Evolutionary conservation across 2,113 vertebrate species (phyloP).

Genomic region (Grammomys dolichurus): DNA sequence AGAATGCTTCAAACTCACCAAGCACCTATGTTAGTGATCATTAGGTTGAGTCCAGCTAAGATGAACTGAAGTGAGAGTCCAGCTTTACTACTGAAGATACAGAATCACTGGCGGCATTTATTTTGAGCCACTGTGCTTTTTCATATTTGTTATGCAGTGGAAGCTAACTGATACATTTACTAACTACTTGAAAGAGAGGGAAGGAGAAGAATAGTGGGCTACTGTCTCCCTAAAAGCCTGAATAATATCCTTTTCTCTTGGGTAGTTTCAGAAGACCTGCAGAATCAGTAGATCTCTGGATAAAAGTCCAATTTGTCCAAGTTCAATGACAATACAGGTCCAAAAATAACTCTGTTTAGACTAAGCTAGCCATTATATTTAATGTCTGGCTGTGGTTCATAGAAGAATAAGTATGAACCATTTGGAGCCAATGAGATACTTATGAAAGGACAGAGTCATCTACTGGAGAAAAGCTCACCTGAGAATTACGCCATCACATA

Average conservation of each 20-base stretch:
- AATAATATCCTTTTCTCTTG: neutral
- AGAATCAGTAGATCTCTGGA: conserved; percentile 35
- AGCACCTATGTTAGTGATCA: neutral
- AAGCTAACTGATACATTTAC: neutral
- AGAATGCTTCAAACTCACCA: neutral
- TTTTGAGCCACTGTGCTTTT: conserved; percentile 8
- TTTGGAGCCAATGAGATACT: neutral
- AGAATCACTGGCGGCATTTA: neutral
- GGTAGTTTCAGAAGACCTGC: neutral
- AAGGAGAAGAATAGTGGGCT: neutral
- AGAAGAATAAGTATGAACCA: neutral
- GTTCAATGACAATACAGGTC: neutral
- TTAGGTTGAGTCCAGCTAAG: neutral
- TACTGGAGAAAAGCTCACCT: neutral
- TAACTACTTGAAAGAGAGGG: neutral
- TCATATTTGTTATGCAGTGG: conserved; percentile 2
- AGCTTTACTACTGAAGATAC: neutral
- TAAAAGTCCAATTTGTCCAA: neutral
- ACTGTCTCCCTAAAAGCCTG: neutral
- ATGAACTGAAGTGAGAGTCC: neutral
- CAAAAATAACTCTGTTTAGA: neutral
- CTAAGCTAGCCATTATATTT: neutral
- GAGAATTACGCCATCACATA: neutral
- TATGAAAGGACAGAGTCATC: neutral
- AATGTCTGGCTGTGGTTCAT: neutral